Evolutionary conservation across 2,888 invertebrate species (phyloP).

Genomic region (Tinea semifulvella): DNA sequence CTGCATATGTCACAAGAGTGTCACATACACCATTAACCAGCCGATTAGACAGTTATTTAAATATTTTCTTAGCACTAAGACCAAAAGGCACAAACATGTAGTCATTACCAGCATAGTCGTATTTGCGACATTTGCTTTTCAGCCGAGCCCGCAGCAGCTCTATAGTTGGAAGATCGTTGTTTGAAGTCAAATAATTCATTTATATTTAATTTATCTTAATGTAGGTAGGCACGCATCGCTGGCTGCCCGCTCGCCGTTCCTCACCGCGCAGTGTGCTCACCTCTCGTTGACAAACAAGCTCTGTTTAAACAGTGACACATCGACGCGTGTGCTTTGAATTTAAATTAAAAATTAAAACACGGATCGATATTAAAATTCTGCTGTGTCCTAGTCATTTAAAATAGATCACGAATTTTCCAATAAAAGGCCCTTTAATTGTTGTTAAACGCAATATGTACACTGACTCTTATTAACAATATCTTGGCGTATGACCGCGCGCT

Average conservation of each 20-base stretch:
- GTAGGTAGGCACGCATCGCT: constrained; percentile 11
- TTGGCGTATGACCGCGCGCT: too few species aligned
- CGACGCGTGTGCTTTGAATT: constrained; percentile 49
- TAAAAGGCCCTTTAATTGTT: constrained; percentile 4
- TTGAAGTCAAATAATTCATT: constrained; percentile 4
- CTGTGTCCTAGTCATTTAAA: constrained; percentile 2
- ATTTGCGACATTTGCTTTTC: too few species aligned
- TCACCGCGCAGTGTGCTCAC: constrained; percentile 9
- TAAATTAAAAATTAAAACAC: constrained; percentile 36
- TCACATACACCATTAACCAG: too few species aligned
- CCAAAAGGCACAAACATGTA: too few species aligned
- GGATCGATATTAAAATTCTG: constrained; percentile 7
- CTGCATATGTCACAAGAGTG: too few species aligned
- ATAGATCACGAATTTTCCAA: constrained; percentile 10
- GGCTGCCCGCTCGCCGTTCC: constrained; percentile 6
- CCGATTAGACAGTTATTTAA: too few species aligned
- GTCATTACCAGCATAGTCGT: too few species aligned
- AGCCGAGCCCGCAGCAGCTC: too few species aligned
- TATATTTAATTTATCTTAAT: constrained; percentile 6
- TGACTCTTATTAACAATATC: too few species aligned
- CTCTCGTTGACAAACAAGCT: constrained; percentile 38
- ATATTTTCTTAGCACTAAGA: too few species aligned
- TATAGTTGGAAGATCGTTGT: neutral
- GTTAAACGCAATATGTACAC: too few species aligned
- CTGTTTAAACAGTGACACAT: constrained; percentile 53